Conservation (phyloP, 2,113 vertebrate genomes). For the Rhabdomys dilectus region DNA sequence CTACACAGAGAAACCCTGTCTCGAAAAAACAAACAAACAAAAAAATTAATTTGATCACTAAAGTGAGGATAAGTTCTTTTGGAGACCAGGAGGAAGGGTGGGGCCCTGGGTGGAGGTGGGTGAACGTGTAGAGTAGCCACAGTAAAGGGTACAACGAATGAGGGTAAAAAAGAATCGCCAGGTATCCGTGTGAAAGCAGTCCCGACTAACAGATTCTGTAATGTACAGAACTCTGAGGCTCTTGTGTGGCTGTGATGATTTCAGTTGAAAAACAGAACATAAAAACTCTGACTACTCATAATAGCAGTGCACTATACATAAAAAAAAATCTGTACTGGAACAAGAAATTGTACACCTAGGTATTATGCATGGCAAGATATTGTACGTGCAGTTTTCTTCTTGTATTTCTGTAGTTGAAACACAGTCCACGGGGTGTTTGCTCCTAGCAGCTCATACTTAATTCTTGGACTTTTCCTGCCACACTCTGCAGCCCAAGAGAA, state of each 20-base stretch:
- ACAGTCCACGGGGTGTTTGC: not conserved
- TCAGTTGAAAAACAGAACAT: slow-evolving; percentile 7
- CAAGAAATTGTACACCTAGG: not conserved
- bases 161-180: not conserved
- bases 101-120: not conserved
- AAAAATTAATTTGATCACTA: not conserved
- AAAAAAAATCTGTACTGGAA: not conserved
- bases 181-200: not conserved
- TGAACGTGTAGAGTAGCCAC: not conserved
- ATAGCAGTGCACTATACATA: not conserved
- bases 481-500: not conserved
- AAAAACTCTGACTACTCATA: not conserved
- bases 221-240: not conserved
- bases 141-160: not conserved
- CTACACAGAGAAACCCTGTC: too few species aligned
- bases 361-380: not conserved
- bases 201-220: not conserved
- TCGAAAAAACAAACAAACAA: too few species aligned
- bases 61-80: not conserved
- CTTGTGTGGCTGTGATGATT: not conserved
- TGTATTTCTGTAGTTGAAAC: not conserved
- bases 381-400: not conserved
- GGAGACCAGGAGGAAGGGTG: not conserved
- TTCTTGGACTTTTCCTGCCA: not conserved
- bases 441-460: not conserved